A percentile compares a stretch with the other conserved stretches of the same genome.
Conservation (phyloP, 37 sponge, comb jelly and placozoan species). For the Beroe ovata region DNA sequence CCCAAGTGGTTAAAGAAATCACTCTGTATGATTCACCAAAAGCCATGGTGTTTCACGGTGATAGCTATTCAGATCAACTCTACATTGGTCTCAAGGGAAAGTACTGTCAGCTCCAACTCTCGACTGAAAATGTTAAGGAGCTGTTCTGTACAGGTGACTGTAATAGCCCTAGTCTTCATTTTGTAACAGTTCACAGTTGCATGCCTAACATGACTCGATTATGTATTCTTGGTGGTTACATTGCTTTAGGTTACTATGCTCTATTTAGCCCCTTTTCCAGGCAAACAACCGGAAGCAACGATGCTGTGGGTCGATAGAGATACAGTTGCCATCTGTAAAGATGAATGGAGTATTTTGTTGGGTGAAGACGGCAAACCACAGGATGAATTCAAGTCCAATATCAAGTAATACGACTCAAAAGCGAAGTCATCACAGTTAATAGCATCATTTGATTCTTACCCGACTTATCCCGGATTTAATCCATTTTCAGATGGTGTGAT, state of each 20-base stretch:
- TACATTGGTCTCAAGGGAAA: constrained; percentile 64
- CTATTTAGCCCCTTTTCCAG: too few species aligned
- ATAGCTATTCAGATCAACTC: constrained; percentile 29
- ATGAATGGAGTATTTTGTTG: constrained; percentile 62
- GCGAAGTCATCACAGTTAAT: too few species aligned
- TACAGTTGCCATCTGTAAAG: constrained; percentile 54
- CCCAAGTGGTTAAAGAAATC: constrained; percentile 47
- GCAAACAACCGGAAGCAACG: constrained; percentile 32
- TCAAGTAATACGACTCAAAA: too few species aligned
- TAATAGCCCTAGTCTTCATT: too few species aligned
- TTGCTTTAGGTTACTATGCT: too few species aligned
- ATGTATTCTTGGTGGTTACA: too few species aligned
- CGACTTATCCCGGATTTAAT: too few species aligned
- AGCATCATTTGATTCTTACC: too few species aligned
- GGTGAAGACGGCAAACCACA: constrained; percentile 38
- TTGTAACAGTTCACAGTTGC: too few species aligned
- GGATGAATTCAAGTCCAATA: constrained; percentile 43
- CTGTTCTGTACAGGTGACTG: constrained; percentile 51
- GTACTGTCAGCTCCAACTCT: background rate
- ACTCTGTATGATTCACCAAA: constrained; percentile 26
- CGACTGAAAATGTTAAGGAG: constrained; percentile 37
- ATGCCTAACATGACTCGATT: too few species aligned
- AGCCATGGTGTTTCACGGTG: constrained; percentile 34
- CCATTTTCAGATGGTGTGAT: constrained; percentile 64
- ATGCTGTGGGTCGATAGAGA: constrained; percentile 19